Base-by-base conservation (phyloP, 2,888 invertebrate genomes). In the Hydroisotoma schaefferi region DNA sequence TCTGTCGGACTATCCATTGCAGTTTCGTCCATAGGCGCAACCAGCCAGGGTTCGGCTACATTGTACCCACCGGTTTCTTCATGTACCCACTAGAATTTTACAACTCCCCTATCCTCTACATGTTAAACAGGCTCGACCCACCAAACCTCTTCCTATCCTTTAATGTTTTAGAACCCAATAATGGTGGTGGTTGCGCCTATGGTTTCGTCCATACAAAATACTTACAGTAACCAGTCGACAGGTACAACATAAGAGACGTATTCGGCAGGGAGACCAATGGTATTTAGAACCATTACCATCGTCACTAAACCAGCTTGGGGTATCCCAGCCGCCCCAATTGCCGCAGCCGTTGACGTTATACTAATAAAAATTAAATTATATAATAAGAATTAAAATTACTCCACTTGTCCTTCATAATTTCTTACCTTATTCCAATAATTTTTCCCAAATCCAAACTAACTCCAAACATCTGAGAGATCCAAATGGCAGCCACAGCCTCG, bases 281-380 rank as follows among this genome's bases (percentile, higher is more conserved):
- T 76, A 57, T 77, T 75, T 52, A 77, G 67, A 2, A 77, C 76
- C 76, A 77, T 77, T 25, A 77, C 76, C 79, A 80, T 79, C 63
- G 80, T 80, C n/a, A 80, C 79, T n/a, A 80, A 73, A 29, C 80
- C 80, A 25, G 80, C 80, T 65, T 80, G 79, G 2, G 80, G 80
- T 29, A 82, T 81, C 3, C 81, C 80, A 1, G 82, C 82, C 1
- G 82, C 82, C n/a, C 82, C 82, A 57, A 82, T 80, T 2, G 80
- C 80, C 2, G 82, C 82, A 22, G 81, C 78, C 2, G 81, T 82
- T 2, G 82, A 80, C 4, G 81, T 82, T 57, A 82, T 78, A 68
- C 81, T 81, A 63, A 12, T 67, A 55, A 27, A 43, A 26, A 48
- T 25, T 54, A 18, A 22, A 48, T 6, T 15, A 29, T 6, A 20